These are phyloP conservation scores for Fukomys damarensis DNA, from an alignment of 2,113 vertebrate species.

Conservation along the genomic window DNA sequence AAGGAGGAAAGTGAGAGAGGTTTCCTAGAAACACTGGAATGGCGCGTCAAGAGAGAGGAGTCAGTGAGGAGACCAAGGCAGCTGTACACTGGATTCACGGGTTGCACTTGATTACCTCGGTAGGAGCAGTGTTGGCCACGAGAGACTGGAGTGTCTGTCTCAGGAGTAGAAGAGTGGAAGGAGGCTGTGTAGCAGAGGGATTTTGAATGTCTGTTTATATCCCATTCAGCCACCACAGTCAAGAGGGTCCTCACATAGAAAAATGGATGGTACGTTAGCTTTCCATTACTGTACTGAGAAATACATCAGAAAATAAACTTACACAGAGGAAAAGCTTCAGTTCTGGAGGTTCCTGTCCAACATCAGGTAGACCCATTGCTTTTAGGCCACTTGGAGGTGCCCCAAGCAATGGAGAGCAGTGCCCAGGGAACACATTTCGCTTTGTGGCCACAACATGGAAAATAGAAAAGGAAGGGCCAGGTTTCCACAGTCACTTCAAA, in stretches of 20 bases:
- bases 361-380: background rate
- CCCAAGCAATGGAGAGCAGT: background rate
- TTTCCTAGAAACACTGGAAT: conserved; percentile 18
- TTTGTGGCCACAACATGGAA: background rate
- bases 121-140: background rate
- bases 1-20: background rate
- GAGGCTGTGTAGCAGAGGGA: background rate
- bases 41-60: background rate
- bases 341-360: background rate
- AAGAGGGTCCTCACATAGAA: background rate
- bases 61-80: background rate
- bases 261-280: background rate
- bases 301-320: background rate
- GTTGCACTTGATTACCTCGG: background rate
- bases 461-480: background rate
- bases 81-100: background rate
- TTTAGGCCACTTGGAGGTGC: background rate
- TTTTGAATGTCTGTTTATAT: background rate
- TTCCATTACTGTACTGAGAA: background rate
- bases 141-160: background rate
- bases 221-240: fast-evolving
- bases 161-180: background rate
- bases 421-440: background rate
- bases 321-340: background rate
- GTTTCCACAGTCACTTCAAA: background rate